phyloP scores from a whole-genome alignment of 2,797 vertebrate genomes.

The Trichosurus vulpecula region DNA sequence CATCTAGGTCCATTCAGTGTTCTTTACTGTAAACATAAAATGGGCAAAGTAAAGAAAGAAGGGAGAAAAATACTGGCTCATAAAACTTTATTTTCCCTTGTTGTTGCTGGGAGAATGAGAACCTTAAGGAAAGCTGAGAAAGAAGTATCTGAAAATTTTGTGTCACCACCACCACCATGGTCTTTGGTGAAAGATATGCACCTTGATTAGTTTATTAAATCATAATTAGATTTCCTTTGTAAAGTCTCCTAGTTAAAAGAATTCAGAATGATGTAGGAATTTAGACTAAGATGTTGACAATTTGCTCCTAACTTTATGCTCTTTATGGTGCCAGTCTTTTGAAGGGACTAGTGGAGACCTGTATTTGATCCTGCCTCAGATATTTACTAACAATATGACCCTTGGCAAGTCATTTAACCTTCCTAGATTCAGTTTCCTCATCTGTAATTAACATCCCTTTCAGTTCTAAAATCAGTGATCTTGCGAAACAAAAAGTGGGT shows the following conservation, averaged over 20 bases:
- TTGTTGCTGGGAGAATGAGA: neutral
- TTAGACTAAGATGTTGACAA: fast-evolving
- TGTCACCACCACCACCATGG: neutral
- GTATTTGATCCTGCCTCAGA: fast-evolving
- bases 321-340: neutral
- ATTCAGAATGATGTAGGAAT: neutral
- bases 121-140: neutral
- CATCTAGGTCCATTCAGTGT: neutral
- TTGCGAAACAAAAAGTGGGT: neutral
- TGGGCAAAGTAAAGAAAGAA: neutral
- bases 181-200: neutral
- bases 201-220: neutral
- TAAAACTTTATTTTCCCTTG: neutral
- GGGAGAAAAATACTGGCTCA: neutral
- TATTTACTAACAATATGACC: neutral
- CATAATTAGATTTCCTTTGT: neutral
- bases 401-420: neutral
- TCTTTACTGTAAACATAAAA: neutral
- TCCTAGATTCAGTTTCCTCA: neutral
- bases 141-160: neutral
- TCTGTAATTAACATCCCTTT: neutral
- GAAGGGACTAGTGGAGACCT: neutral
- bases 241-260: neutral
- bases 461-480: neutral
- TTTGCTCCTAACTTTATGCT: no score